A percentile compares a stretch with the other conserved stretches of the same genome.
Conservation (phyloP, 2,113 vertebrate genomes). For the Helogale parvula region DNA sequence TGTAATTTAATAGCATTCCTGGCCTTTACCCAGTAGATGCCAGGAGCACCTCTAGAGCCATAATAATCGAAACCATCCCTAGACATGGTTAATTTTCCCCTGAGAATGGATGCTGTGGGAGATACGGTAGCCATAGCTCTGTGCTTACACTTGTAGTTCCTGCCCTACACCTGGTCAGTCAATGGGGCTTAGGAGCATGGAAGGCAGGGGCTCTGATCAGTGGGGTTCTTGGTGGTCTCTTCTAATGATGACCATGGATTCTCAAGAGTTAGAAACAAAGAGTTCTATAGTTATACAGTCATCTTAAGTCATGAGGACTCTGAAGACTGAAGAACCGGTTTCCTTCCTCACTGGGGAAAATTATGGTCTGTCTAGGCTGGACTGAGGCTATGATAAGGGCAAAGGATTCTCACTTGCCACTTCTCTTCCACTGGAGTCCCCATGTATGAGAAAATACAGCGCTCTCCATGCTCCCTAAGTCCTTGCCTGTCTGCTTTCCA, state of each 20-base stretch:
- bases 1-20: neutral
- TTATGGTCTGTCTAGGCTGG: neutral
- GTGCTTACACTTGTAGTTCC: fast-evolving
- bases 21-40: neutral
- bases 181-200: neutral
- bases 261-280: neutral
- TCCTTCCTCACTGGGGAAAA: neutral
- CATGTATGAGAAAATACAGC: neutral
- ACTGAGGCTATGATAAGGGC: neutral
- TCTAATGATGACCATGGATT: neutral
- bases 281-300: neutral
- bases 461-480: neutral
- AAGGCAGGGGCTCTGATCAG: neutral
- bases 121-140: neutral
- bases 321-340: neutral
- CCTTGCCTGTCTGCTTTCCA: neutral
- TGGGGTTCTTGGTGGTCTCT: neutral
- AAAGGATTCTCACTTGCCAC: neutral
- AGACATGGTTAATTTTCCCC: neutral
- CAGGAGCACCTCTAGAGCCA: neutral
- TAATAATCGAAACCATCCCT: neutral
- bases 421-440: neutral
- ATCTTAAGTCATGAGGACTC: neutral
- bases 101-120: neutral
- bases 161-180: neutral